Evolutionary conservation across 2,888 invertebrate genomes (phyloP), one percentile per base, ranked within the genome.

Genomic region (Podabrus alpinus): DNA sequence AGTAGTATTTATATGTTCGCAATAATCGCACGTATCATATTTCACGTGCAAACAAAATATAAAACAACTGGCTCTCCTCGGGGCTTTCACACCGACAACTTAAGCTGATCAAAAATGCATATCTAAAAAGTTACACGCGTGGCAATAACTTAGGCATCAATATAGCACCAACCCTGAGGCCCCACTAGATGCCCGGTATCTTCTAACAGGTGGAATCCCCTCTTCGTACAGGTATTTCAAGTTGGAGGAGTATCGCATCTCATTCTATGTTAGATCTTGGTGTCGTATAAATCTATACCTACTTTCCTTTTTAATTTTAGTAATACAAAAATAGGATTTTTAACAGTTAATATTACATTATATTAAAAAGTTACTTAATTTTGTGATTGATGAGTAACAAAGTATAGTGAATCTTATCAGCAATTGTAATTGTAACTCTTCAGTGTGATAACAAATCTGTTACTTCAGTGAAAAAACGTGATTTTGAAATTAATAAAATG

Each of bases 121-220:
- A 76, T 70, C 76, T 76, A 76, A 76, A 72, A 59, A 73, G 76
- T 70, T 76, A 66, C 64, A 73, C 73, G 76, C 76, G 72, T 73
- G 73, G 76, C 73, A 77, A 70, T 77, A 74, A 75, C 71, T 77
- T 68, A 75, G 71, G 75, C 68, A 77, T 77, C 77, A 75, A 77
- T 77, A 77, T 75, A 74, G 77, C 77, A 77, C 77, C 75, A 69
- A 75, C 74, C 77, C 75, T 66, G 71, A 66, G 73, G 75, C 77
- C 73, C 75, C 74, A 77, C 75, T 73, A 72, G 71, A 73, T 73
- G 71, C 73, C 72, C 67, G 73, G 74, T 70, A 77, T 77, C 75
- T 75, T 77, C 77, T 77, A 73, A 75, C 77, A 77, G 77, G 77
- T 77, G 77, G 77, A 77, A 75, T 77, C 77, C 77, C 77, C 77